Base-by-base conservation (phyloP, 2,888 invertebrate genomes). In the Lacanobia oleracea region DNA sequence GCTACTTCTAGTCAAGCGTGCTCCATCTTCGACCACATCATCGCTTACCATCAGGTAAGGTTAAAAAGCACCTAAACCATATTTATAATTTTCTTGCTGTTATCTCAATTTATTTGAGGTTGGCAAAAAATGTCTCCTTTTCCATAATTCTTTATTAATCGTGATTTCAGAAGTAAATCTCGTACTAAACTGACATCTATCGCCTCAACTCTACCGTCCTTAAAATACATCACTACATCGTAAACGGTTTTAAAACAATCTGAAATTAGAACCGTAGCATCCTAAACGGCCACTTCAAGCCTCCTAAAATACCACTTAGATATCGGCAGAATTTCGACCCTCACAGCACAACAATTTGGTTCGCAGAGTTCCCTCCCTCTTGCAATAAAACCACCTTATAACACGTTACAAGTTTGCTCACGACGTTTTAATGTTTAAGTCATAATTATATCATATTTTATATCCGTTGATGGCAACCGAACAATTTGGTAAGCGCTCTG, bases 371-470 rank as follows among this genome's bases (percentile, higher is more conserved):
- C 8, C 48, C 18, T 33, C n/a, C 59, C 21, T 56, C 33, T 16
- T n/a, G 40, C 61, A 61, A 86, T 81, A 71, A 75, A 81, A 78
- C 16, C 67, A 21, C 53, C 65, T 21, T 59, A 21, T 40, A 72
- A 81, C 64, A 73, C 56, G 37, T 81, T 61, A 67, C 60, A 40
- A 50, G 40, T 61, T 40, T 64, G 70, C 51, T 63, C 69, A 70
- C 40, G 78, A 80, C 67, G 68, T 82, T 82, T 79, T 79, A 81
- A 79, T 64, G 67, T 51, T 68, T 63, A 68, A 75, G 71, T 74
- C 68, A 76, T 84, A 83, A 85, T 87, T 84, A 81, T 79, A 83
- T 83, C 68, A 85, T 83, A 82, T 83, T 82, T 69, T 75, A 79
- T 80, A 61, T 70, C 63, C 67, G 64, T 59, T 76, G 61, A 81